phyloP scores from a whole-genome alignment of 2,797 vertebrate species.

The Diplodus sargus region DNA sequence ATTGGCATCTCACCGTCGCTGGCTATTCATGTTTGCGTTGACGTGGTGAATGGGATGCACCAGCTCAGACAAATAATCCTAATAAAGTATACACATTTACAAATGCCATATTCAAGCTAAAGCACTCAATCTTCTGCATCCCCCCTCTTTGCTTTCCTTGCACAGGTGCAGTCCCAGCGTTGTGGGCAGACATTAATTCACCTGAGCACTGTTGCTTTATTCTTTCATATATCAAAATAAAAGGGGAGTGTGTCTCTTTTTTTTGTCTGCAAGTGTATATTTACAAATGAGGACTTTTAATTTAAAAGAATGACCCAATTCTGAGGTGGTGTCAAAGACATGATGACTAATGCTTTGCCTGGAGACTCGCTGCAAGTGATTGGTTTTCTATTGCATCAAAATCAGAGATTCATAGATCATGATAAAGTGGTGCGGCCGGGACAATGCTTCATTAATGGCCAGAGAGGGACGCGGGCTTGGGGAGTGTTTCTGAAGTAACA shows the following conservation, averaged over 20 bases:
- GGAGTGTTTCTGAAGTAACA: slow-evolving; percentile 63
- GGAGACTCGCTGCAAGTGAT: slow-evolving; percentile 85
- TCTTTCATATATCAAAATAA: slow-evolving; percentile 87
- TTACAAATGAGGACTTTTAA: slow-evolving; percentile 89
- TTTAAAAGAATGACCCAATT: slow-evolving; percentile 89
- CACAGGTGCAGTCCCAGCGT: slow-evolving; percentile 45
- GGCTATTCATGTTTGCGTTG: slow-evolving; percentile 68
- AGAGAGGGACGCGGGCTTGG: slow-evolving; percentile 63
- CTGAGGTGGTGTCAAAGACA: slow-evolving; percentile 85
- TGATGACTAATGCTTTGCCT: slow-evolving; percentile 88
- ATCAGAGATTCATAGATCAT: slow-evolving; percentile 89
- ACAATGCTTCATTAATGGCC: slow-evolving; percentile 84
- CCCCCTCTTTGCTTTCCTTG: slow-evolving; percentile 17
- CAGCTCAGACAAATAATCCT: slow-evolving; percentile 73
- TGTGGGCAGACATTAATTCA: slow-evolving; percentile 76
- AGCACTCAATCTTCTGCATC: slow-evolving; percentile 70
- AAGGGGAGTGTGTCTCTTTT: slow-evolving; percentile 72
- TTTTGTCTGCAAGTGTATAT: slow-evolving; percentile 83
- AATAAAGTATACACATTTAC: slow-evolving; percentile 71
- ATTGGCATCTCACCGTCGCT: slow-evolving; percentile 63
- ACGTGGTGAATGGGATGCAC: slow-evolving; percentile 61
- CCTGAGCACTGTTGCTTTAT: slow-evolving; percentile 79
- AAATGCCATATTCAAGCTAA: slow-evolving; percentile 71
- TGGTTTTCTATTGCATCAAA: slow-evolving; percentile 90
- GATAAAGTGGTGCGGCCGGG: slow-evolving; percentile 82